Percentiles rank a stretch among this genome's conserved stretches.
These are phyloP conservation scores for Haliclona indistincta DNA, from an alignment of 37 sponge, comb jelly and placozoan species.

Conservation along the genomic window DNA sequence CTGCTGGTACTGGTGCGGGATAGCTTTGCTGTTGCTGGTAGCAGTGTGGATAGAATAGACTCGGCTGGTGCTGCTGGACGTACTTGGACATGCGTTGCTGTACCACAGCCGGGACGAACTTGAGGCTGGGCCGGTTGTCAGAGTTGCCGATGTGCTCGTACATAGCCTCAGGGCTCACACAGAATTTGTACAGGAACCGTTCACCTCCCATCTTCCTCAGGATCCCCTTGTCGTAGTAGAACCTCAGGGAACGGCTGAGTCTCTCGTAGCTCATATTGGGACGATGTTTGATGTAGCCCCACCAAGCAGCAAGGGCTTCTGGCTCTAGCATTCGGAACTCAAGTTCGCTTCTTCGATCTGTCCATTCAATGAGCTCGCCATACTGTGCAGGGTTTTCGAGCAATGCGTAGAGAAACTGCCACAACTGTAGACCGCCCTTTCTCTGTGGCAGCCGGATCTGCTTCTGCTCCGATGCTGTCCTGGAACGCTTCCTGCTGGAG, in stretches of 20 bases:
- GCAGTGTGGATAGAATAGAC: background rate
- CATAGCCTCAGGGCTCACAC: conserved; percentile 73
- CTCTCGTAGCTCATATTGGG: conserved; percentile 93
- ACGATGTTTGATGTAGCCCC: conserved; percentile 86
- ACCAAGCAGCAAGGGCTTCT: conserved; percentile 84
- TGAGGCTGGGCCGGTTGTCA: conserved; percentile 60
- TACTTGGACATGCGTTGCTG: conserved; percentile 8
- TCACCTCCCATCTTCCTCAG: conserved; percentile 80
- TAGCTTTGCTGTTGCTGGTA: background rate
- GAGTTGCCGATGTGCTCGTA: conserved; percentile 74
- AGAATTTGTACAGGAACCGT: conserved; percentile 80
- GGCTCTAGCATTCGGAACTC: conserved; percentile 84
- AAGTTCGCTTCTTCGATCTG: conserved; percentile 25
- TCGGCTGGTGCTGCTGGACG: no score
- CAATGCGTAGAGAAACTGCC: conserved; percentile 86
- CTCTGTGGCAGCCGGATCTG: conserved; percentile 32
- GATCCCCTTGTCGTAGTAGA: conserved; percentile 89
- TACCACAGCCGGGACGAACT: conserved; percentile 57
- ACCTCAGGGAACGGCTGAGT: conserved; percentile 81
- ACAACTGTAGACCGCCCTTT: conserved; percentile 87
- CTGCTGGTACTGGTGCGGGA: background rate
- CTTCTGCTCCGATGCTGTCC: no score
- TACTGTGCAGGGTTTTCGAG: conserved; percentile 53
- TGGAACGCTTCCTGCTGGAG: no score
- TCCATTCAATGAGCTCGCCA: conserved; percentile 75